Evolutionary conservation across 2,888 invertebrate genomes (phyloP), one percentile per base, ranked within the genome.

Genomic region (Eupithecia exiguata): DNA sequence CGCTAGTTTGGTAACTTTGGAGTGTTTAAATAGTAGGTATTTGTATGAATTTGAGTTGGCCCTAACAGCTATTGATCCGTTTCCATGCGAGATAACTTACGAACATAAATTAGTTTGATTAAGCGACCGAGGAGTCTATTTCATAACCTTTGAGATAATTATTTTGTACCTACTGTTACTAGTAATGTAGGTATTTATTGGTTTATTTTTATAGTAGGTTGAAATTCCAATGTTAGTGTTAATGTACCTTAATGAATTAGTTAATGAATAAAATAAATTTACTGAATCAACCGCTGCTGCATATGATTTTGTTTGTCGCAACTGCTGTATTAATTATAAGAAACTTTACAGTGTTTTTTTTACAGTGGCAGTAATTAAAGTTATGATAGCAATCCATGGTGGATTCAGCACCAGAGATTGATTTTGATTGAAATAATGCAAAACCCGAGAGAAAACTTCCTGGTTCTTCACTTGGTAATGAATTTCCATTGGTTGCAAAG

Each of bases 11-110:
- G 63, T 38, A 21, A 65, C 63, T 65, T 65, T 65, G 10, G n/a
- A 65, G 63, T 9, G 63, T 36, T 63, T 63, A 36, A n/a, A 63
- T 63, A 63, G 63, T 65, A 38, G 12, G 18, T 65, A 65, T 35
- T 65, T 65, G 12, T n/a, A 36, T 62, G 16, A 65, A 65, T 63
- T 36, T 36, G 12, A 63, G 38, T n/a, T 63, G 4, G 62, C 35
- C 35, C 6, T 25, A 2, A 61, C 25, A 14, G 16, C 30, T 61
- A 61, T 30, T 62, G 30, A 53, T 53, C 21, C 5, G 10, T 53
- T 25, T 12, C 5, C 21, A 25, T 53, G 21, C 12, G 21, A 53
- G 53, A 36, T 36, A 36, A 36, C 7, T 4, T 53, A 21, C 0
- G 49, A 9, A 21, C n/a, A 12, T 25, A 10, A 53, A 53, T 21